Conservation (phyloP, 1,140 invertebrate genomes). For the Pentalonia nigronervosa region DNA sequence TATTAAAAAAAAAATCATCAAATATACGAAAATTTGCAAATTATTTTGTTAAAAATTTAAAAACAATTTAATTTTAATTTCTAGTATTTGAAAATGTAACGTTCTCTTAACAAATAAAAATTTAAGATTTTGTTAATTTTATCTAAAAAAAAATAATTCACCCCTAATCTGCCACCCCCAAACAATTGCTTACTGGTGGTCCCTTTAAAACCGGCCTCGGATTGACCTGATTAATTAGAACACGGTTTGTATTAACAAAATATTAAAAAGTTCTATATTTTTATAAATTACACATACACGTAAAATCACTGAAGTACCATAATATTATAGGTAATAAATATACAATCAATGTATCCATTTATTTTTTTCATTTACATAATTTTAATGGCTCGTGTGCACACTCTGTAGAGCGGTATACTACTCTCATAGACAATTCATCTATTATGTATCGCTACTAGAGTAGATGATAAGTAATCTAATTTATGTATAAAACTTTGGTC, state of each 20-base stretch:
- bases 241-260: background rate
- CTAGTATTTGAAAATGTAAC: no score
- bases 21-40: no score
- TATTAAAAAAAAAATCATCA: no score
- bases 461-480: background rate
- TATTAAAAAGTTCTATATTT: background rate
- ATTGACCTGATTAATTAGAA: no score
- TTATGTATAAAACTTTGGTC: background rate
- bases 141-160: no score
- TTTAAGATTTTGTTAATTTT: no score
- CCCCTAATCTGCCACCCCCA: no score
- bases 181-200: no score
- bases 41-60: no score
- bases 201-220: no score
- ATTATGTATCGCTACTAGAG: background rate
- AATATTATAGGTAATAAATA: background rate
- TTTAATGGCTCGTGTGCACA: background rate
- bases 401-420: background rate
- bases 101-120: no score
- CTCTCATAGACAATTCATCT: background rate
- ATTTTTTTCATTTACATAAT: background rate
- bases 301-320: background rate
- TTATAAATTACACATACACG: background rate
- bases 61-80: no score
- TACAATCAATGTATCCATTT: background rate